Conservation (phyloP, 2,888 invertebrate genomes). For the Habrosyne pyritoides region DNA sequence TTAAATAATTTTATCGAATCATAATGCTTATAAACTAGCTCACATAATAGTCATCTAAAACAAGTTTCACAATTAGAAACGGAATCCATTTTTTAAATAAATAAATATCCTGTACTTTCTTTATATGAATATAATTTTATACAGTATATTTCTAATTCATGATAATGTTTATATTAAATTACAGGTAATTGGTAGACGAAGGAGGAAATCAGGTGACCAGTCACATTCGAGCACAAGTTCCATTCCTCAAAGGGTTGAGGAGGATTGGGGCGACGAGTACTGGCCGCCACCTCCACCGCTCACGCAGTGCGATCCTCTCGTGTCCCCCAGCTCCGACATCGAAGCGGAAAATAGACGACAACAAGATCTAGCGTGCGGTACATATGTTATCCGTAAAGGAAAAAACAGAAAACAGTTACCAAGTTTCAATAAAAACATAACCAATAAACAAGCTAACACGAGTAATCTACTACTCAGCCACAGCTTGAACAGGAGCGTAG, state of each 20-base stretch:
- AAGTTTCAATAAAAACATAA: constrained; percentile 79
- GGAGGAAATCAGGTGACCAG: constrained; percentile 82
- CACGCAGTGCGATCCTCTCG: constrained; percentile 85
- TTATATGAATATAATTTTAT: too few relatives aligned
- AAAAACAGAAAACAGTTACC: constrained; percentile 87
- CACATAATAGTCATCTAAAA: too few relatives aligned
- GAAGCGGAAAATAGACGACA: constrained; percentile 65
- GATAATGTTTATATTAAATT: constrained; percentile 26
- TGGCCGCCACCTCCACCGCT: constrained; percentile 89
- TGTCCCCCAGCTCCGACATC: constrained; percentile 87
- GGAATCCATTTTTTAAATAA: too few relatives aligned
- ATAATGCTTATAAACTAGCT: too few relatives aligned
- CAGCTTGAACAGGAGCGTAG: constrained; percentile 73
- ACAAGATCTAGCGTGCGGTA: constrained; percentile 83
- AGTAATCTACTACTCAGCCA: constrained; percentile 71
- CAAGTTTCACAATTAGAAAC: too few relatives aligned
- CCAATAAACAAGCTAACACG: constrained; percentile 67
- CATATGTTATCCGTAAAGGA: constrained; percentile 91
- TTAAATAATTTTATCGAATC: too few relatives aligned
- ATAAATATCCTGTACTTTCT: too few relatives aligned
- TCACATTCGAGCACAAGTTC: constrained; percentile 89
- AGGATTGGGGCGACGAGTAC: constrained; percentile 85
- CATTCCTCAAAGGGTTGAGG: constrained; percentile 85
- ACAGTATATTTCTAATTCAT: too few relatives aligned
- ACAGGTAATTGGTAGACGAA: constrained; percentile 83